These are phyloP conservation scores for Diarsia mendica DNA, from an alignment of 2,888 invertebrate genomes.

Conservation along the genomic window DNA sequence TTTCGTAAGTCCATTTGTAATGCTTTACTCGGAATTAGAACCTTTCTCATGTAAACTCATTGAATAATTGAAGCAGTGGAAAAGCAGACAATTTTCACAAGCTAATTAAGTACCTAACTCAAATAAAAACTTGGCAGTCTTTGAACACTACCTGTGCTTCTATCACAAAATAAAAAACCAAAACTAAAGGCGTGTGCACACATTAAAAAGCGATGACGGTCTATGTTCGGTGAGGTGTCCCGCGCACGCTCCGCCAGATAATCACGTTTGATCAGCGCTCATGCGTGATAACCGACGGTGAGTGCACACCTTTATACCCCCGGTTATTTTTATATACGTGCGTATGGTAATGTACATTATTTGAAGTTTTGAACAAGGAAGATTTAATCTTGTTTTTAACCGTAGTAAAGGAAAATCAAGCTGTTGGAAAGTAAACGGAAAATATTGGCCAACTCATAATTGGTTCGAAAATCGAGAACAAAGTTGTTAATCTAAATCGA, in stretches of 20 bases:
- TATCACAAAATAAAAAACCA: conserved; percentile 32
- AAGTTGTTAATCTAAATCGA: background rate
- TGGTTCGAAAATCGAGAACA: conserved; percentile 4
- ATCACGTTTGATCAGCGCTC: conserved; percentile 84
- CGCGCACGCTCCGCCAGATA: conserved; percentile 74
- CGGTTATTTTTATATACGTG: conserved; percentile 74
- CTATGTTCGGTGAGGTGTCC: conserved; percentile 74
- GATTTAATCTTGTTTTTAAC: background rate
- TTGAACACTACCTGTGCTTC: conserved; percentile 24
- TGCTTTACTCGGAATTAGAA: background rate
- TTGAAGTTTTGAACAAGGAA: conserved; percentile 49
- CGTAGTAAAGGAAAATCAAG: background rate
- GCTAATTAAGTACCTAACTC: conserved; percentile 41
- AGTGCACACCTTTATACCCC: conserved; percentile 70
- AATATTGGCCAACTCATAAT: background rate
- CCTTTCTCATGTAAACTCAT: background rate
- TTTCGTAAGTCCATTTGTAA: background rate
- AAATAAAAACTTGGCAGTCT: conserved; percentile 29
- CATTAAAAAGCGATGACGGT: conserved; percentile 61
- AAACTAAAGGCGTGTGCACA: conserved; percentile 61
- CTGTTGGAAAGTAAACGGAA: background rate
- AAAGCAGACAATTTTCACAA: background rate
- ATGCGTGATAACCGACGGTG: conserved; percentile 74
- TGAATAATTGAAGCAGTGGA: background rate
- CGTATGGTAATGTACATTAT: conserved; percentile 39